These are phyloP conservation scores for Calephelis virginiensis DNA, from an alignment of 1,140 invertebrate genomes.

Conservation along the genomic window DNA sequence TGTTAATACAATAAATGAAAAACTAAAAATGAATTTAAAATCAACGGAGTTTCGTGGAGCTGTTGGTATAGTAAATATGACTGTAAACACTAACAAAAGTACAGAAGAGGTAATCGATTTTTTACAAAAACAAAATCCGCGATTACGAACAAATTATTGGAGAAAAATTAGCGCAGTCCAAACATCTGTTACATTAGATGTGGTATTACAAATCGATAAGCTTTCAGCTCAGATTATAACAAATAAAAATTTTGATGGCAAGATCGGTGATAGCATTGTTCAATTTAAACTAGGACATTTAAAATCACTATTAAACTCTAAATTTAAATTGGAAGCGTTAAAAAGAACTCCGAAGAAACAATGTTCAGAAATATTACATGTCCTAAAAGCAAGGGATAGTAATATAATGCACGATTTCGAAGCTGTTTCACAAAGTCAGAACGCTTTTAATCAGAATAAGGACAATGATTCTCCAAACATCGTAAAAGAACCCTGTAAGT, in stretches of 20 bases:
- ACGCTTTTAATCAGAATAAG: background rate
- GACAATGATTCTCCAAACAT: slow-evolving; percentile 1
- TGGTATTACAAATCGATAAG: slow-evolving; percentile 65
- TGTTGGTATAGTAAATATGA: slow-evolving; percentile 64
- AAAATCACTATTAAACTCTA: slow-evolving; percentile 47
- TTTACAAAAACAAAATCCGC: slow-evolving; percentile 59
- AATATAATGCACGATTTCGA: slow-evolving; percentile 13
- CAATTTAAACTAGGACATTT: slow-evolving; percentile 62
- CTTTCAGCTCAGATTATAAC: slow-evolving; percentile 60
- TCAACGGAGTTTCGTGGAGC: slow-evolving; percentile 61
- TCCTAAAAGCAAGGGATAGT: slow-evolving; percentile 1
- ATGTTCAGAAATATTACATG: background rate
- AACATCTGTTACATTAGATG: slow-evolving; percentile 46
- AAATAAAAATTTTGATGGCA: slow-evolving; percentile 43
- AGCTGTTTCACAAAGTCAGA: background rate
- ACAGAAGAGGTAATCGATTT: slow-evolving; percentile 50
- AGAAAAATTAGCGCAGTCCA: slow-evolving; percentile 55
- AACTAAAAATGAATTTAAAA: slow-evolving; percentile 45
- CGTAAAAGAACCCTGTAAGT: background rate
- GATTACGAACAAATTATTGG: slow-evolving; percentile 65
- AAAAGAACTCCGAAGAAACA: slow-evolving; percentile 5
- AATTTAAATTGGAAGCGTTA: slow-evolving; percentile 20
- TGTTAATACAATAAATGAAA: slow-evolving; percentile 39
- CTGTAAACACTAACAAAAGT: slow-evolving; percentile 43
- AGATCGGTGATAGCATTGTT: slow-evolving; percentile 37